These are phyloP conservation scores for Apodemia duryi DNA, from an alignment of 2,888 invertebrate species.

Conservation along the genomic window DNA sequence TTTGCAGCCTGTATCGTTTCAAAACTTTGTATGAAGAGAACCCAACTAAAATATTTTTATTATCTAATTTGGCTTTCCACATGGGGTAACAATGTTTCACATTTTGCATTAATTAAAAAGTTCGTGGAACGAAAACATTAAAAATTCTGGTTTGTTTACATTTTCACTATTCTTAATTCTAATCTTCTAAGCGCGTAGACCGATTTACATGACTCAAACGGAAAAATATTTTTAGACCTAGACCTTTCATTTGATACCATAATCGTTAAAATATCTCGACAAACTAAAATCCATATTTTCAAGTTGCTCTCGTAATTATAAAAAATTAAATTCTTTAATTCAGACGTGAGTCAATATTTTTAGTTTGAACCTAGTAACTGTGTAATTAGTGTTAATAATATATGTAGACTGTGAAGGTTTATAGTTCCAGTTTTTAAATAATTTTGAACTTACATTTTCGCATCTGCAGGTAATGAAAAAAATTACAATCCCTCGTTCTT, in stretches of 20 bases:
- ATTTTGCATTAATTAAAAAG: neutral
- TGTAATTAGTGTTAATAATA: neutral
- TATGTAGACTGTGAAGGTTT: neutral
- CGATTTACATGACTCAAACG: neutral
- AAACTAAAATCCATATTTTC: neutral
- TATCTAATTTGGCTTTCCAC: neutral
- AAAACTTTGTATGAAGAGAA: neutral
- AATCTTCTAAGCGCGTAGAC: neutral
- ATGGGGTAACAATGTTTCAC: neutral
- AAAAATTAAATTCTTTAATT: neutral
- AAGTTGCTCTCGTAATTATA: slow-evolving; percentile 1
- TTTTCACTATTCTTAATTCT: no score
- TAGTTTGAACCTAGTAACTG: neutral
- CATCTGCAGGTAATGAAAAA: slow-evolving; percentile 1
- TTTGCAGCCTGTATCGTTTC: neutral
- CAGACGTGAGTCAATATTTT: neutral
- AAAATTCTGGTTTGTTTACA: neutral
- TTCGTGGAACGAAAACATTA: neutral
- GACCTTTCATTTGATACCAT: neutral
- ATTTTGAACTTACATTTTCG: neutral
- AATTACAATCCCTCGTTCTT: neutral
- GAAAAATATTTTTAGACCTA: neutral
- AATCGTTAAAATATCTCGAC: neutral
- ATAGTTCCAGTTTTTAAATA: neutral
- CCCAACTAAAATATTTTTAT: neutral